phyloP scores from a whole-genome alignment of 1,140 invertebrate genomes.

The Lordiphosa collinella region DNA sequence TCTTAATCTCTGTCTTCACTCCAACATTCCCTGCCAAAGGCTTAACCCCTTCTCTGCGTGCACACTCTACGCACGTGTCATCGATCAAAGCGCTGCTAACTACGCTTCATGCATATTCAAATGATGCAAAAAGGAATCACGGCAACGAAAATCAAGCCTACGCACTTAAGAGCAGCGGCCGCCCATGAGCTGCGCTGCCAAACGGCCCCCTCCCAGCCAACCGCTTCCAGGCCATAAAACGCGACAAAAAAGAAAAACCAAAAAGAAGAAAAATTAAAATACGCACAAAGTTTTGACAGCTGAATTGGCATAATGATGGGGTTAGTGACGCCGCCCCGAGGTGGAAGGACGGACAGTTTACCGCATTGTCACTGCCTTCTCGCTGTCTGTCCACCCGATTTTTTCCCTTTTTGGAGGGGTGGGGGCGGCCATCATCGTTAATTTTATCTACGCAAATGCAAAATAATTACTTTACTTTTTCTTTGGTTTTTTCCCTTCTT shows the following conservation, averaged over 20 bases:
- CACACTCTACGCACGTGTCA: constrained; percentile 52
- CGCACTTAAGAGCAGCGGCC: constrained; percentile 55
- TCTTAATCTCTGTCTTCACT: not conserved
- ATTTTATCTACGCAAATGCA: constrained; percentile 77
- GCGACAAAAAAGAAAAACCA: constrained; percentile 46
- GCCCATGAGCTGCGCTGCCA: constrained; percentile 1
- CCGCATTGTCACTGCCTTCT: constrained; percentile 43
- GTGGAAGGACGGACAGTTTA: not conserved
- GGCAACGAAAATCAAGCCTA: constrained; percentile 66
- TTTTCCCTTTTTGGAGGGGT: not conserved
- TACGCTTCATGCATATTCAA: constrained; percentile 68
- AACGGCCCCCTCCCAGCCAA: not conserved
- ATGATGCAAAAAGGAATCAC: constrained; percentile 54
- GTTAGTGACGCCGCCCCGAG: constrained; percentile 45
- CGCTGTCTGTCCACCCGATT: constrained; percentile 2
- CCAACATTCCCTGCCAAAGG: too few species aligned
- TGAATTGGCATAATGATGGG: constrained; percentile 77
- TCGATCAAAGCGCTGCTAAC: constrained; percentile 43
- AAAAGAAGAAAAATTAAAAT: constrained; percentile 67
- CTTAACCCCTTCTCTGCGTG: too few species aligned
- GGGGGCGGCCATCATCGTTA: constrained; percentile 60
- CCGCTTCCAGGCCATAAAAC: constrained; percentile 58
- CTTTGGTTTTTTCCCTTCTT: constrained; percentile 54
- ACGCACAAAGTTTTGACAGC: constrained; percentile 77
- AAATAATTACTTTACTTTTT: constrained; percentile 78